phyloP scores from a whole-genome alignment of 2,797 vertebrate genomes.

The Cyprinodon diabolis region DNA sequence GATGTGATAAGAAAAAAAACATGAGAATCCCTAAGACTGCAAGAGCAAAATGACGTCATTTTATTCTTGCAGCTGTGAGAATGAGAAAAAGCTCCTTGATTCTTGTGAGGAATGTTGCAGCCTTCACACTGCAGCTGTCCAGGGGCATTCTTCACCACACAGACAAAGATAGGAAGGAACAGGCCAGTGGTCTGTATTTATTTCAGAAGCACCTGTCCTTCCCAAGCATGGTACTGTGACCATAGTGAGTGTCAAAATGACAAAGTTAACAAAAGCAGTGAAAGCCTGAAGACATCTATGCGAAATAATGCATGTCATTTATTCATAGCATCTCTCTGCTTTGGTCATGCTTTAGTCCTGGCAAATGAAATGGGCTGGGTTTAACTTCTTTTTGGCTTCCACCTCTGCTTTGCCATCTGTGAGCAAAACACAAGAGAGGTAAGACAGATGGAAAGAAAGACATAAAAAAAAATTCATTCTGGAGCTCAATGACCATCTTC shows the following conservation, averaged over 20 bases:
- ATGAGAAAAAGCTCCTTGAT: too few species aligned
- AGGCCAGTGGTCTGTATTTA: slow-evolving; percentile 49
- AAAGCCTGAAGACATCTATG: slow-evolving; percentile 56
- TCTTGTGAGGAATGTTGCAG: too few species aligned
- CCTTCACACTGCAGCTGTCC: slow-evolving; percentile 58
- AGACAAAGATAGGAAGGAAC: slow-evolving; percentile 58
- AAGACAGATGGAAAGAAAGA: slow-evolving; percentile 23
- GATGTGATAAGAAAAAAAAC: too few species aligned
- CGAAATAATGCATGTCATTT: slow-evolving; percentile 77
- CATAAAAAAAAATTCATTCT: slow-evolving; percentile 16
- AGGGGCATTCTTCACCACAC: slow-evolving; percentile 44
- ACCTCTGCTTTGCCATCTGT: slow-evolving; percentile 40
- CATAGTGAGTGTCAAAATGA: slow-evolving; percentile 35
- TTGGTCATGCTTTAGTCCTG: slow-evolving; percentile 67
- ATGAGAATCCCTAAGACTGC: too few species aligned
- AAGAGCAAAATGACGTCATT: too few species aligned
- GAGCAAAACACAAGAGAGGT: slow-evolving; percentile 18
- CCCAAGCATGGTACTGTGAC: slow-evolving; percentile 43
- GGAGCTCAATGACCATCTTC: slow-evolving; percentile 2
- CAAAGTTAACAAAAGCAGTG: slow-evolving; percentile 58
- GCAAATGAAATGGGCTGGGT: slow-evolving; percentile 60
- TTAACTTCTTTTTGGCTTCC: slow-evolving; percentile 40
- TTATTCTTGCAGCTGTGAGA: too few species aligned
- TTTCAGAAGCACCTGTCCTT: slow-evolving; percentile 53
- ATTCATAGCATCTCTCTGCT: slow-evolving; percentile 67